These are phyloP conservation scores for Alviniconcha strummeri DNA, from an alignment of 2,888 invertebrate species.

Conservation along the genomic window DNA sequence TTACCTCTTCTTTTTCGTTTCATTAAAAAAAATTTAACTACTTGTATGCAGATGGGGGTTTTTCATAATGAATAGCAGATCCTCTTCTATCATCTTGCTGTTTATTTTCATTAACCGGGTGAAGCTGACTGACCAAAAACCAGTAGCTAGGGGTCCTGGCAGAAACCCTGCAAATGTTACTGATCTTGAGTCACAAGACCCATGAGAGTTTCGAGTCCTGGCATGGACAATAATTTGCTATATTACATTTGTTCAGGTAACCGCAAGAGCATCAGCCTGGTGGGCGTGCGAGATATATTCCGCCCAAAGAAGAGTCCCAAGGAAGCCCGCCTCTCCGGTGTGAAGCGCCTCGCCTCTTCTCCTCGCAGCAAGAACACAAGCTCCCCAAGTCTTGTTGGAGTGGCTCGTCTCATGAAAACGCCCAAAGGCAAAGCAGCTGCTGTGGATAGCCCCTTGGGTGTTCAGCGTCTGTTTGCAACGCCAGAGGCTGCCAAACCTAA, in stretches of 20 bases:
- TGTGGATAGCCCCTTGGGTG: constrained; percentile 27
- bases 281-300: constrained; percentile 50
- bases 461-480: constrained; percentile 27
- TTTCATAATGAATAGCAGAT: too few relatives aligned
- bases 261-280: constrained; percentile 49
- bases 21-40: too few relatives aligned
- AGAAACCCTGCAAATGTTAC: too few relatives aligned
- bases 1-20: too few relatives aligned
- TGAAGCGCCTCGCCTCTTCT: constrained; percentile 49
- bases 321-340: constrained; percentile 42
- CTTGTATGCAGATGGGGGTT: too few relatives aligned
- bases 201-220: too few relatives aligned
- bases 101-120: too few relatives aligned
- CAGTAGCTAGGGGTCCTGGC: too few relatives aligned
- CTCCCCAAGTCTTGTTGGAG: constrained; percentile 40
- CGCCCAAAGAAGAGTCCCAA: constrained; percentile 40
- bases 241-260: constrained; percentile 10
- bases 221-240: too few relatives aligned
- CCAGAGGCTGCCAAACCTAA: constrained; percentile 32
- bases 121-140: too few relatives aligned
- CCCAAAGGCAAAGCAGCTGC: constrained; percentile 10
- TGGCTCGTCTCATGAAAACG: constrained; percentile 43
- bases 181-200: too few relatives aligned
- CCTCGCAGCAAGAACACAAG: constrained; percentile 1
- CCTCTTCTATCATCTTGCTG: too few relatives aligned